Conservation (phyloP, 2,113 vertebrate genomes). For the Indicator maculatus region DNA sequence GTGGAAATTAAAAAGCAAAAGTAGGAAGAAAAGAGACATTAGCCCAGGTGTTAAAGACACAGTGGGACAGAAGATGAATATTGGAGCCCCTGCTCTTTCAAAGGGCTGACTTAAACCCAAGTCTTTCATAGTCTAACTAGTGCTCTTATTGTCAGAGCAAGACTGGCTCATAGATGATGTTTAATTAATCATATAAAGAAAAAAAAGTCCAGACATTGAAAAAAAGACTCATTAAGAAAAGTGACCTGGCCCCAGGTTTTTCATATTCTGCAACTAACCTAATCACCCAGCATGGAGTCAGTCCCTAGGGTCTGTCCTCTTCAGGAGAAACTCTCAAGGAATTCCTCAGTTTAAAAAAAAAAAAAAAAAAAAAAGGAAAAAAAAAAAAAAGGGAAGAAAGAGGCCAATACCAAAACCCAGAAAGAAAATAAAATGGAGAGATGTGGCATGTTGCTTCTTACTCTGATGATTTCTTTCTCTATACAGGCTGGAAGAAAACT, state of each 20-base stretch:
- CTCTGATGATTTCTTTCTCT: slow-evolving; percentile 1
- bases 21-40: neutral
- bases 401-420: neutral
- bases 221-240: neutral
- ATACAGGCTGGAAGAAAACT: slow-evolving; percentile 96
- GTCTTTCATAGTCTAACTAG: neutral
- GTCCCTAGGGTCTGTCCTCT: neutral
- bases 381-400: neutral
- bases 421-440: neutral
- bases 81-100: neutral
- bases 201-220: neutral
- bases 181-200: neutral
- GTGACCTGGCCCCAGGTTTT: neutral
- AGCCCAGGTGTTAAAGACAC: neutral
- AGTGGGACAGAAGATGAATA: neutral
- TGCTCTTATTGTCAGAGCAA: neutral
- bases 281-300: neutral
- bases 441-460: neutral
- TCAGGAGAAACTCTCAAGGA: neutral
- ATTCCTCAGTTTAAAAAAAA: neutral
- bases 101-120: neutral
- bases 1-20: neutral
- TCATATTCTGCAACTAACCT: neutral
- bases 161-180: neutral
- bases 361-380: too few relatives aligned